These are phyloP conservation scores for Montipora capitata DNA, from an alignment of 92 coral and sea anemone genomes.

Conservation along the genomic window DNA sequence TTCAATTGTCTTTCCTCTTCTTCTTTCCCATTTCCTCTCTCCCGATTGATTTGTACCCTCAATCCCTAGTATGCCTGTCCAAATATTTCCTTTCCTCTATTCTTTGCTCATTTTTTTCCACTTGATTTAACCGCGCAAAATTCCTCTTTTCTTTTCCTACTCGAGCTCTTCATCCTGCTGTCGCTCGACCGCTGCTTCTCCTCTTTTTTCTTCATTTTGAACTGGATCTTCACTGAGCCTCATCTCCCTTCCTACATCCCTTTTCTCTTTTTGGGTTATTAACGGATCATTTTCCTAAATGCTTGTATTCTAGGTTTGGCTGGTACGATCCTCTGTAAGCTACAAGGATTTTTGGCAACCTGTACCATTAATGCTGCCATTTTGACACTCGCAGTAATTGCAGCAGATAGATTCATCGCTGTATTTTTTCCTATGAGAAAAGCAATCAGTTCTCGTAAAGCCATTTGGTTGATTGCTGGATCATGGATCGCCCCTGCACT, in stretches of 20 bases:
- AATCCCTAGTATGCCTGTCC: too few species aligned
- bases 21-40: too few species aligned
- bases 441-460: slow-evolving; percentile 34
- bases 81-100: too few species aligned
- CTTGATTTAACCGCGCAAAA: too few species aligned
- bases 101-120: too few species aligned
- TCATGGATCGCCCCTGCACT: slow-evolving; percentile 53
- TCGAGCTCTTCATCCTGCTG: too few species aligned
- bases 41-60: too few species aligned
- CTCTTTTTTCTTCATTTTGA: not conserved
- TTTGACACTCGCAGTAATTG: slow-evolving; percentile 72
- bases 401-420: slow-evolving; percentile 78
- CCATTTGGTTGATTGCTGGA: slow-evolving; percentile 48
- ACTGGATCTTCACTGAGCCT: not conserved
- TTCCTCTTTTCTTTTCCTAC: too few species aligned
- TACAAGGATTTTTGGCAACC: slow-evolving; percentile 45
- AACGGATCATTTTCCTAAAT: not conserved
- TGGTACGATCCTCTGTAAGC: slow-evolving; percentile 65
- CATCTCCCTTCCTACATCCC: not conserved
- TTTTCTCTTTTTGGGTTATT: not conserved
- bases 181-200: not conserved
- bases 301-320: slow-evolving; percentile 49
- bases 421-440: slow-evolving; percentile 65
- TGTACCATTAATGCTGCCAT: slow-evolving; percentile 68
- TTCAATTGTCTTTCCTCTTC: too few species aligned